A percentile compares a stretch with the other conserved stretches of the same genome.
These are phyloP conservation scores for Halocaridina rubra DNA, from an alignment of 2,888 invertebrate genomes.

Conservation along the genomic window DNA sequence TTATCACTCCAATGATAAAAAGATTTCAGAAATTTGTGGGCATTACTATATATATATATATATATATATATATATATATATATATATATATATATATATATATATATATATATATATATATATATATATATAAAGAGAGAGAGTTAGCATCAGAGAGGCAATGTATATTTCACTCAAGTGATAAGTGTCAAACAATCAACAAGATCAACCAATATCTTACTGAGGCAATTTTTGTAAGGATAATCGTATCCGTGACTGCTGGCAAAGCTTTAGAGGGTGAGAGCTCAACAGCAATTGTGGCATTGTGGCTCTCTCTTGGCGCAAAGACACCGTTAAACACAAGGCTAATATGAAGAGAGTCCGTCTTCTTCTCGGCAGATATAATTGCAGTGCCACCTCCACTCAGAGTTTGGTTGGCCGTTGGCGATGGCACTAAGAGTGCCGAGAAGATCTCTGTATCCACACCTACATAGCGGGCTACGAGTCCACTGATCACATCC, in stretches of 20 bases:
- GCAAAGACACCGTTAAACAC: conserved; percentile 65
- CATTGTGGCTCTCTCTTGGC: conserved; percentile 56
- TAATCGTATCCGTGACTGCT: conserved; percentile 42
- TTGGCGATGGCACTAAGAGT: conserved; percentile 70
- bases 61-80: no score
- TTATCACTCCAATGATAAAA: no score
- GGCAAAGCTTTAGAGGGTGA: conserved; percentile 41
- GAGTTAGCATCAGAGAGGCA: no score
- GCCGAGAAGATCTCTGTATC: conserved; percentile 86
- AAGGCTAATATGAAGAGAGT: conserved; percentile 64
- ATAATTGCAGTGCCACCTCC: conserved; percentile 86
- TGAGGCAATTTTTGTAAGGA: conserved; percentile 56
- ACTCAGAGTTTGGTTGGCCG: conserved; percentile 39
- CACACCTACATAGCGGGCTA: conserved; percentile 69
- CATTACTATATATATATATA: no score
- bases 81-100: no score
- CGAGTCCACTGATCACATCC: conserved; percentile 67
- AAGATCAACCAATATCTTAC: no score
- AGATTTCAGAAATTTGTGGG: no score
- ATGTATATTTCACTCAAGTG: no score
- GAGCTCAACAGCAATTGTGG: conserved; percentile 44
- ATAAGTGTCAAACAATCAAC: no score
- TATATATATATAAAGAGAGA: no score
- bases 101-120: no score
- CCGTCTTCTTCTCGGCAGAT: conserved; percentile 72